A percentile compares a stretch with the other conserved stretches of the same genome.
phyloP scores from a whole-genome alignment of 2,888 invertebrate species.

The Megamerina dolium region DNA sequence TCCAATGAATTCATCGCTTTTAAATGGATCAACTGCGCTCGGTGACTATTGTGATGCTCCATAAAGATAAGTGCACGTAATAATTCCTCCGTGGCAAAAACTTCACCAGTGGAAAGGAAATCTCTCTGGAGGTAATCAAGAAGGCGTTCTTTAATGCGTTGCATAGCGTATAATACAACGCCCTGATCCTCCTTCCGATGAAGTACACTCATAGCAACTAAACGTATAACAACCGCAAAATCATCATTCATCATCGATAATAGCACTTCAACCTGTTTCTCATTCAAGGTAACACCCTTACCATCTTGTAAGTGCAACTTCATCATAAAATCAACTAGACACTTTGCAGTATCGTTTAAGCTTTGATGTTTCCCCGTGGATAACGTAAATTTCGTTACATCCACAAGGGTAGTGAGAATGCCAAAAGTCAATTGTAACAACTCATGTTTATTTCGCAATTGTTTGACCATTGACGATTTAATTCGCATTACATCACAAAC shows the following conservation, averaged over 20 bases:
- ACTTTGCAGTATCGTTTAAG: too few relatives aligned
- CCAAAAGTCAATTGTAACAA: slow-evolving; percentile 2
- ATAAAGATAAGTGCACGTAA: slow-evolving; percentile 10
- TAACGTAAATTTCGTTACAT: too few relatives aligned
- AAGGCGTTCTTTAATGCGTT: too few relatives aligned
- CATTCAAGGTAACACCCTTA: slow-evolving; percentile 2
- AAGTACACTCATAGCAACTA: too few relatives aligned
- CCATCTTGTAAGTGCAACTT: slow-evolving; percentile 5
- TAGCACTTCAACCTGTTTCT: slow-evolving; percentile 4
- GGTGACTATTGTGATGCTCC: slow-evolving; percentile 9
- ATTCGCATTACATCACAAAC: slow-evolving; percentile 20
- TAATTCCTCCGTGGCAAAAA: slow-evolving; percentile 6
- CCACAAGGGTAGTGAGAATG: slow-evolving; percentile 2
- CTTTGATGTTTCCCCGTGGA: too few relatives aligned
- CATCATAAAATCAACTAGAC: slow-evolving; percentile 7
- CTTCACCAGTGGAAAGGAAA: neutral
- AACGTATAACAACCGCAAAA: too few relatives aligned
- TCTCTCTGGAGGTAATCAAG: neutral
- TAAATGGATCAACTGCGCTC: slow-evolving; percentile 5
- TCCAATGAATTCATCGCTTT: neutral
- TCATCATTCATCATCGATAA: too few relatives aligned
- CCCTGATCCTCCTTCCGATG: too few relatives aligned
- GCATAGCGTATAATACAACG: too few relatives aligned
- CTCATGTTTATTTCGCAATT: neutral
- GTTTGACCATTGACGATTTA: too few relatives aligned